Percentiles rank a stretch among this genome's conserved stretches.
Conservation (phyloP, 2,113 vertebrate species). For the Menura novaehollandiae region DNA sequence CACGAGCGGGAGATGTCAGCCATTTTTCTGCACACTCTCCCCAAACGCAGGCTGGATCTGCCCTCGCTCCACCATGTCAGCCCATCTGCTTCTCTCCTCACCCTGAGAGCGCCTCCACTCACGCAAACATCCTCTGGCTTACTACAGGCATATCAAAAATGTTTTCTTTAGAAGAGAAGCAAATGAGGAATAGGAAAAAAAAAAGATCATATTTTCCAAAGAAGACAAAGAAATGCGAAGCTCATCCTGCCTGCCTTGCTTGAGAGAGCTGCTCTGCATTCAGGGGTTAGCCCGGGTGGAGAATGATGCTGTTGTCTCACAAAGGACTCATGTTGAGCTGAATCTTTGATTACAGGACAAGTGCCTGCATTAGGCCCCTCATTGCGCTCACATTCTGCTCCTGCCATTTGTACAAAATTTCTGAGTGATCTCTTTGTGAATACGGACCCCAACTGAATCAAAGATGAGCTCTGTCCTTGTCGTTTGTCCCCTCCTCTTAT, state of each 20-base stretch:
- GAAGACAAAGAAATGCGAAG: conserved; percentile 15
- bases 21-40: conserved; percentile 43
- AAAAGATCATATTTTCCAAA: conserved; percentile 30
- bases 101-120: not conserved
- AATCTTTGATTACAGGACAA: conserved; percentile 65
- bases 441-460: conserved; percentile 44
- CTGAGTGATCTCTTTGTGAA: conserved; percentile 65
- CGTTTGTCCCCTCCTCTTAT: not conserved
- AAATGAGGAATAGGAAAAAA: not conserved
- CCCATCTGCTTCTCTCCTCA: not conserved
- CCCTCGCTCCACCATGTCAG: conserved; percentile 45
- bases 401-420: conserved; percentile 55
- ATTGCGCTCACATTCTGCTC: conserved; percentile 42
- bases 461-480: not conserved
- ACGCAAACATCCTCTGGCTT: not conserved
- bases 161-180: not conserved
- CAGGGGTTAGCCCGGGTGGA: not conserved
- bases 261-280: conserved; percentile 45
- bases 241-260: conserved; percentile 16
- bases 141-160: not conserved
- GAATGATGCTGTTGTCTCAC: conserved; percentile 54
- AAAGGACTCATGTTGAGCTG: conserved; percentile 67
- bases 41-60: conserved; percentile 11
- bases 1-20: conserved; percentile 33
- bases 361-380: conserved; percentile 57